Percentiles rank a stretch among this genome's conserved stretches.
Conservation (phyloP, 2,888 invertebrate genomes). For the Chesias legatella region DNA sequence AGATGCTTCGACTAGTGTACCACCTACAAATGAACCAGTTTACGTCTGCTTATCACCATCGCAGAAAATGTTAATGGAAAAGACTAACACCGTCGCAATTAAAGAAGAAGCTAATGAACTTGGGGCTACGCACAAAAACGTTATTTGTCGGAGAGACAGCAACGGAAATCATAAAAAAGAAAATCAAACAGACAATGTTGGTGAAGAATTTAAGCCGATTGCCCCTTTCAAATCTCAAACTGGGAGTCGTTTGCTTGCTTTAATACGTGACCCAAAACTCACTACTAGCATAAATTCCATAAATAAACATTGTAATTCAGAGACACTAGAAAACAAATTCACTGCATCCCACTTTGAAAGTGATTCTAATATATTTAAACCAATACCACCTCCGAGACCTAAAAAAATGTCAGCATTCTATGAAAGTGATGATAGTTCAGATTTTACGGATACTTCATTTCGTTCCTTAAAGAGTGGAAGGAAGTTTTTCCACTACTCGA, state of each 20-base stretch:
- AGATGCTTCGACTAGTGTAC: slow-evolving; percentile 80
- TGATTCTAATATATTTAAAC: slow-evolving; percentile 45
- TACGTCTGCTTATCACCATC: slow-evolving; percentile 87
- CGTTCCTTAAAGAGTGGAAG: slow-evolving; percentile 60
- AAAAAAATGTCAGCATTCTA: slow-evolving; percentile 61
- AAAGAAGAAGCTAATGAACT: slow-evolving; percentile 81
- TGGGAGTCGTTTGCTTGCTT: slow-evolving; percentile 81
- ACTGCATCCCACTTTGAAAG: slow-evolving; percentile 29
- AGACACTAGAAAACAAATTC: slow-evolving; percentile 37
- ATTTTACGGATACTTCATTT: slow-evolving; percentile 61
- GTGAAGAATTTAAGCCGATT: slow-evolving; percentile 35
- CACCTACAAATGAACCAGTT: slow-evolving; percentile 80
- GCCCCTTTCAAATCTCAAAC: slow-evolving; percentile 74
- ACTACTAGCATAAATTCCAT: slow-evolving; percentile 51
- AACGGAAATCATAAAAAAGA: slow-evolving; percentile 57
- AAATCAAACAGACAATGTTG: slow-evolving; percentile 29
- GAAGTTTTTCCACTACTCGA: slow-evolving; percentile 69
- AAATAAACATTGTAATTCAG: slow-evolving; percentile 40
- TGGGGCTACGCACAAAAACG: slow-evolving; percentile 85
- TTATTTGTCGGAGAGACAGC: slow-evolving; percentile 81
- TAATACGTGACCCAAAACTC: slow-evolving; percentile 79
- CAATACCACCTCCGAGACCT: slow-evolving; percentile 65
- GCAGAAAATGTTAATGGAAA: slow-evolving; percentile 82
- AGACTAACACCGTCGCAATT: slow-evolving; percentile 68
- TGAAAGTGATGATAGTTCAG: slow-evolving; percentile 70